phyloP scores from a whole-genome alignment of 2,113 vertebrate genomes.

The Polypterus senegalus region DNA sequence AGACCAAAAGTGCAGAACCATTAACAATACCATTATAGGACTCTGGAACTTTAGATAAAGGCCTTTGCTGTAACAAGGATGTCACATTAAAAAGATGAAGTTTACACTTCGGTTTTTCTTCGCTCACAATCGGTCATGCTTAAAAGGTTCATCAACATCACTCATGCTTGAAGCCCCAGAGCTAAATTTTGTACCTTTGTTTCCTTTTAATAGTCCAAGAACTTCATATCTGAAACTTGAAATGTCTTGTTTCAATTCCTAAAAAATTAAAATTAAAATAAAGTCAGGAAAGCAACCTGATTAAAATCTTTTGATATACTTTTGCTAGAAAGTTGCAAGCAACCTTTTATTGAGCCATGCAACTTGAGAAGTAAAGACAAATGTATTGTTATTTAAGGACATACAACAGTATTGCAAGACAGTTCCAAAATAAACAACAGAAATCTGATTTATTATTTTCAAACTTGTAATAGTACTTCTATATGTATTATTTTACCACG shows the following conservation, averaged over 20 bases:
- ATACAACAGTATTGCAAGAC: no score
- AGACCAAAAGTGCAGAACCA: conserved; percentile 41
- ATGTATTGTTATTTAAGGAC: no score
- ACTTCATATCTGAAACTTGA: conserved; percentile 97
- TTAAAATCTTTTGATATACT: no score
- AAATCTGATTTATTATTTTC: no score
- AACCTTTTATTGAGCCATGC: no score
- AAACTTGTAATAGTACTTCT: no score
- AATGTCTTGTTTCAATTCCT: conserved; percentile 97
- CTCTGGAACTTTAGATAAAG: conserved; percentile 38
- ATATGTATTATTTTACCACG: no score
- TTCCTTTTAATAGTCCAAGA: conserved; percentile 75
- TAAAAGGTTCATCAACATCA: conserved; percentile 55
- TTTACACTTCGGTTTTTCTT: conserved; percentile 44
- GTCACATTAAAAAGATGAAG: conserved; percentile 56
- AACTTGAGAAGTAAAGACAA: no score
- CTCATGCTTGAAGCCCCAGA: conserved; percentile 43
- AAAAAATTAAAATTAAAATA: conserved; percentile 21
- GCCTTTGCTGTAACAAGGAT: conserved; percentile 44
- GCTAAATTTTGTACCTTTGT: conserved; percentile 34
- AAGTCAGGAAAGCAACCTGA: background rate
- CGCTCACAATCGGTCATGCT: conserved; percentile 38
- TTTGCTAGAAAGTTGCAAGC: no score
- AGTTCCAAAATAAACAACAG: no score
- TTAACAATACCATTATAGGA: conserved; percentile 43